Evolutionary conservation across 1,140 invertebrate species (phyloP), one percentile per base, ranked within the genome.

Genomic region (Bactericera cockerelli): DNA sequence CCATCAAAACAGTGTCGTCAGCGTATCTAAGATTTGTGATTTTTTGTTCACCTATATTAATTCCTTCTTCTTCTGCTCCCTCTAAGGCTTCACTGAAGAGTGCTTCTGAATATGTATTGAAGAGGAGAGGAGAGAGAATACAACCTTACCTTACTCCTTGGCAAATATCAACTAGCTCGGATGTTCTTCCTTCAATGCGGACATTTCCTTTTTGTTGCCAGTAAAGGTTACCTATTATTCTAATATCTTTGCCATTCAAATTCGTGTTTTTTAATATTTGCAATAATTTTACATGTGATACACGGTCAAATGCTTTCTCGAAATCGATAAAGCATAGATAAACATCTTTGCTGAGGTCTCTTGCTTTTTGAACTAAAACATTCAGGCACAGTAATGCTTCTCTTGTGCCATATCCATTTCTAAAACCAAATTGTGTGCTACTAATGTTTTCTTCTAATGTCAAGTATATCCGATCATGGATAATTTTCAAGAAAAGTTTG

Each of bases 61-160:
- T 59, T 1, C n/a, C 24, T 49, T 60, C 61, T 24, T 60, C 56
- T 14, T 59, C 60, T 31, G 39, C 39, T 36, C 33, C 33, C 33
- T 36, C 33, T 26, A 64, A 56, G 26, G 61, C 56, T 28, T 60
- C 56, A 55, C 59, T 61, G 1, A 62, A 60, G n/a, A 64, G 31
- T 38, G 26, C 14, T 53, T 64, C 61, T 42, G 39, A 60, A 57
- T 70, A 71, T 16, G 68, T 58, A 58, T 70, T 67, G 55, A 71
- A 70, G 14, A 71, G 64, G 10, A 70, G 59, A 16, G 66, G 67
- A 36, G 65, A 67, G 38, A 67, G 28, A 26, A 67, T 62, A 54
- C 67, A 70, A 26, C 68, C 70, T 56, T 70, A 68, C 13, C 65
- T 62, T 2, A 68, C 65, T 19, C 65, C 66, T 53, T 63, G 58